Percentiles rank a stretch among this genome's conserved stretches.
These are phyloP conservation scores for Gadus chalcogrammus DNA, from an alignment of 2,113 vertebrate species.

Conservation along the genomic window DNA sequence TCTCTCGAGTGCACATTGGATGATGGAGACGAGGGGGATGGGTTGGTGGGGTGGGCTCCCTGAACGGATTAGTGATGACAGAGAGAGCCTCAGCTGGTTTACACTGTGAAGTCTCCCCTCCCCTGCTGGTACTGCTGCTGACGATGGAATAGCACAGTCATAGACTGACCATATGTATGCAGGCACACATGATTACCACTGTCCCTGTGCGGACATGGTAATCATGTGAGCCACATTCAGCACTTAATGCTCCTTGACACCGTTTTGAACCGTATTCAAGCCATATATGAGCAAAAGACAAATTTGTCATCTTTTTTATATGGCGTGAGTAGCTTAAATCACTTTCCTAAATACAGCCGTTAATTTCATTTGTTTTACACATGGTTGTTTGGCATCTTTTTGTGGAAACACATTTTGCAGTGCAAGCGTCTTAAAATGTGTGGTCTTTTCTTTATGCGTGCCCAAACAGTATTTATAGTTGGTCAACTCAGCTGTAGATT, in stretches of 20 bases:
- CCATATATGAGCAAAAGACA: background rate
- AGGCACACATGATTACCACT: background rate
- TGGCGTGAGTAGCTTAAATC: background rate
- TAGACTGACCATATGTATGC: background rate
- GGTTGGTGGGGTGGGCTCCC: background rate
- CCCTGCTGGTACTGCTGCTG: background rate
- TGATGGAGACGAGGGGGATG: background rate
- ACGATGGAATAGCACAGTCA: background rate
- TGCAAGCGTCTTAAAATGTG: too few species aligned
- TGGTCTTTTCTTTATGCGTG: too few species aligned
- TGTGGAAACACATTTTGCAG: too few species aligned
- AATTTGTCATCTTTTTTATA: background rate
- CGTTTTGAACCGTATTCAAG: background rate
- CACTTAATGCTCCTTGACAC: background rate
- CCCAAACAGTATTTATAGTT: too few species aligned
- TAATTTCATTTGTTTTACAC: too few species aligned
- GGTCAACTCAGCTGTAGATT: too few species aligned
- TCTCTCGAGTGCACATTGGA: background rate
- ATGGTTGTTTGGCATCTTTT: too few species aligned
- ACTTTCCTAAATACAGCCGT: background rate
- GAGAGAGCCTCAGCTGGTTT: background rate
- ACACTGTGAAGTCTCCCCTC: background rate
- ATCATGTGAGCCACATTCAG: too few species aligned
- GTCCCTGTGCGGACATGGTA: background rate
- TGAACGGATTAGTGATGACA: background rate